Conservation (phyloP, 1,140 invertebrate genomes). For the Trachelipus rathkii region DNA sequence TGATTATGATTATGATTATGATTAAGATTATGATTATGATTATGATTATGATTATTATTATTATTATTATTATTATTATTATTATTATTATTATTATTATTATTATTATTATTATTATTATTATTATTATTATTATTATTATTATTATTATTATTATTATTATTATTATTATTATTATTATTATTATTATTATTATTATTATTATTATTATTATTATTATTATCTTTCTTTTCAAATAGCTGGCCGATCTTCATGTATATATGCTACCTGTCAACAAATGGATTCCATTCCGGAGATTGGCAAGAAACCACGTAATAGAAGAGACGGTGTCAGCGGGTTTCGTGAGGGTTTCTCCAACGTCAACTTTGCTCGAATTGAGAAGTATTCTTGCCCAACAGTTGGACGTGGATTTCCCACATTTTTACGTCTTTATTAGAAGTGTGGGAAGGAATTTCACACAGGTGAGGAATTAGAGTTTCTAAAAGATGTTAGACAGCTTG, state of each 20-base stretch:
- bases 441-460: slow-evolving; percentile 42
- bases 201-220: not conserved
- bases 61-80: no score
- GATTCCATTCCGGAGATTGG: slow-evolving; percentile 41
- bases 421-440: slow-evolving; percentile 40
- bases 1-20: no score
- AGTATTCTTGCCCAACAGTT: slow-evolving; percentile 30
- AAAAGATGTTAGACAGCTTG: not conserved
- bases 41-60: no score
- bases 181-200: no score
- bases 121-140: no score
- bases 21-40: no score
- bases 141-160: no score
- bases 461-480: slow-evolving; percentile 13
- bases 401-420: slow-evolving; percentile 35
- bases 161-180: no score
- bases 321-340: slow-evolving; percentile 42
- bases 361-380: slow-evolving; percentile 33
- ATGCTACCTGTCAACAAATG: slow-evolving; percentile 39
- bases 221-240: slow-evolving; percentile 18
- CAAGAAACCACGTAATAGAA: slow-evolving; percentile 37
- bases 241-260: slow-evolving; percentile 40
- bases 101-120: no score
- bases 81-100: no score
- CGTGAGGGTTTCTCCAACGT: slow-evolving; percentile 29